Evolutionary conservation across 2,888 invertebrate species (phyloP).

Genomic region (Nebria brevicollis): DNA sequence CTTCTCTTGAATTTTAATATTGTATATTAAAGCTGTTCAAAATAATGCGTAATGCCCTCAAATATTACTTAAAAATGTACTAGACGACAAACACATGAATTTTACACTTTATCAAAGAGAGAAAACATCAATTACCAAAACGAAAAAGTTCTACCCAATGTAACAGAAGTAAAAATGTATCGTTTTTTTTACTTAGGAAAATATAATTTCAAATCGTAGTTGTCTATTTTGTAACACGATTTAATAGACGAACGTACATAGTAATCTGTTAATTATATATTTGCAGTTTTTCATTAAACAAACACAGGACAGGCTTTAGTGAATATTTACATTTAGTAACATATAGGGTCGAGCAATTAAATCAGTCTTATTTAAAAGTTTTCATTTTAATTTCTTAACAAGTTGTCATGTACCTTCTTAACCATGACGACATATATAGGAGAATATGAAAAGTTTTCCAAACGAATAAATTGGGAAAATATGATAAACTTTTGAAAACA

Average conservation of each 20-base stretch:
- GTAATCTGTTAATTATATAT: not conserved
- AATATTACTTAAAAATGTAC: not conserved
- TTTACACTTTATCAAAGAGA: not conserved
- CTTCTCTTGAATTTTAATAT: not conserved
- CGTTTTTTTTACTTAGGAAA: not conserved
- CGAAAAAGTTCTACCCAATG: not conserved
- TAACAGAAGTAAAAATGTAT: not conserved
- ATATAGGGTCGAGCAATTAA: slow-evolving; percentile 27
- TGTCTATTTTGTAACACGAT: not conserved
- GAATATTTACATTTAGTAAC: slow-evolving; percentile 31
- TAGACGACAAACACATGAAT: slow-evolving; percentile 1
- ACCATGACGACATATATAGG: not conserved
- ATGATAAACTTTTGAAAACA: not conserved
- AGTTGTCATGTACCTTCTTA: slow-evolving; percentile 15
- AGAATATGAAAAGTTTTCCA: not conserved
- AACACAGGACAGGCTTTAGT: slow-evolving; percentile 22
- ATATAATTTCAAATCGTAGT: not conserved
- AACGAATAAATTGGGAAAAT: not conserved
- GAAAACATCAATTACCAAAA: not conserved
- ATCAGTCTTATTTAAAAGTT: slow-evolving; percentile 40
- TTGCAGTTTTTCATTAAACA: slow-evolving; percentile 15
- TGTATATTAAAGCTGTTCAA: not conserved
- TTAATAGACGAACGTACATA: not conserved
- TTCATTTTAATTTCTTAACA: slow-evolving; percentile 23
- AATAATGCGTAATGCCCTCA: not conserved